Evolutionary conservation across 2,888 invertebrate genomes (phyloP), one percentile per base, ranked within the genome.

Genomic region (Galerucella pusilla): DNA sequence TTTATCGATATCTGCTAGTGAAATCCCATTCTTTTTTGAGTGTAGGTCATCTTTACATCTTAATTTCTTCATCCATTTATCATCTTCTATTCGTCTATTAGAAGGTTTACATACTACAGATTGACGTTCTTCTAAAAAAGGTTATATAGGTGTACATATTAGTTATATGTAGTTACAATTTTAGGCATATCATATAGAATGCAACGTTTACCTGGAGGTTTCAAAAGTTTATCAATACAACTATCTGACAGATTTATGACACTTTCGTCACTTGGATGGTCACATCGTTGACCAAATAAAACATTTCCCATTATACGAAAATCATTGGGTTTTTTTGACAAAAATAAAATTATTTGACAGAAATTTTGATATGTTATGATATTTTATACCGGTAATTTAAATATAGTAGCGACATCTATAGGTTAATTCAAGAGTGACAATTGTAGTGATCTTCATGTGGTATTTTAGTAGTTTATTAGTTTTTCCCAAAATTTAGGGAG

Each of bases 11-110:
- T 74, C 75, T 65, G 81, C 79, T 28, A 79, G 10, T 1, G 82
- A 83, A n/a, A 86, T 88, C 86, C 90, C 90, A 71, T 85, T 87
- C 78, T 86, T 85, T 77, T 88, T 87, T 0, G 90, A 88, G 81
- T 91, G 90, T 28, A 81, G 87, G 20, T 90, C 90, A 77, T 91
- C 91, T 81, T 90, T 80, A 67, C 88, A 88, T 76, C 79, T 81
- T 57, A 84, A 73, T 75, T 78, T 80, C 68, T 78, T 78, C 74
- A 80, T 81, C 81, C 80, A 80, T 68, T 77, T 77, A 63, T 71
- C 77, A 45, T 81, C 79, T 59, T 70, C 12, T 5, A 65, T 46
- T n/a, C 64, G 35, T 16, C 2, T 7, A 25, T 65, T 20, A 5
- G 64, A 16, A 16, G 20, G 64, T 63, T 25, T 20, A 14, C 54